Evolutionary conservation across 2,113 vertebrate genomes (phyloP), one percentile per base, ranked within the genome.

Genomic region (Riparia riparia): DNA sequence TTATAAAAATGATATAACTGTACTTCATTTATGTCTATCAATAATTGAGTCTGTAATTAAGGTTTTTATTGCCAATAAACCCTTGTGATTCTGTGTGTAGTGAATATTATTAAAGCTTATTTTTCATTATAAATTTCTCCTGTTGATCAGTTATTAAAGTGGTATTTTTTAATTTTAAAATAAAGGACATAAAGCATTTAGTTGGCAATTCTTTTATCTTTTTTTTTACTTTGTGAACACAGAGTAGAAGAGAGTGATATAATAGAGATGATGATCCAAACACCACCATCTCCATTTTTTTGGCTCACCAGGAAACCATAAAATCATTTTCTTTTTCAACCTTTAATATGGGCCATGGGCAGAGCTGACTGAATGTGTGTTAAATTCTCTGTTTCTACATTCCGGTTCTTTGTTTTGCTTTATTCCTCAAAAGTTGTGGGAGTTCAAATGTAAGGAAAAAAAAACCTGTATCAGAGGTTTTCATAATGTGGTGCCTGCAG

Each of bases 21-120:
- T 91, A 51, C 54, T 88, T 96, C 74, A 92, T 95, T 86, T 94
- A 84, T 83, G 47, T 83, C 79, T 88, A 28, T 95, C 84, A 89
- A 42, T 96, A 94, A 92, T 77, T 74, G 91, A 93, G 80, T 64
- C 79, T 88, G 89, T 95, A 93, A 94, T 95, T 96, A 94, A 94
- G 60, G 68, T 25, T 91, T 91, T 93, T 96, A 94, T 93, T 96
- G 66, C 66, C 54, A 80, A 76, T 89, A 94, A 94, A 83, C 32
- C 7, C 14, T 34, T 63, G 60, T 90, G 56, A 51, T 56, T 87
- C 66, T 88, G 4, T 80, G 29, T 66, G 69, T 45, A 77, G 58
- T 82, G 74, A 73, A 66, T 93, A 60, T 77, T 91, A 90, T 88
- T 81, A 82, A 86, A 88, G 31, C n/a, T 28, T 11, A 53, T 83